Conservation (phyloP, 1,140 invertebrate species). For the Drosophila nannoptera region DNA sequence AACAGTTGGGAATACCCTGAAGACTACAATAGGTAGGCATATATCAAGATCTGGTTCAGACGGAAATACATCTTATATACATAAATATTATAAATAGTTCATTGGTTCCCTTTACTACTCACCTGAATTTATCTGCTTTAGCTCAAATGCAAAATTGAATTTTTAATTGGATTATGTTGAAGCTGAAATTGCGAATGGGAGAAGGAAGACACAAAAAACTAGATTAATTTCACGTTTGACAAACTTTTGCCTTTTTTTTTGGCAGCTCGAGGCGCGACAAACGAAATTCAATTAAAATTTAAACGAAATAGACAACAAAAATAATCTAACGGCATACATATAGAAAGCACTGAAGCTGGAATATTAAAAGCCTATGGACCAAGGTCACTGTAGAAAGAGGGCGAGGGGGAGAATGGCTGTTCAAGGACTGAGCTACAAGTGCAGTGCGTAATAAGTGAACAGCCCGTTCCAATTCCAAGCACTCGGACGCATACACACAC, state of each 20-base stretch:
- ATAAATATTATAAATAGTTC: background rate
- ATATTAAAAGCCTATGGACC: constrained; percentile 22
- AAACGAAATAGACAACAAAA: background rate
- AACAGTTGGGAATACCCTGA: background rate
- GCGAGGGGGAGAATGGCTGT: background rate
- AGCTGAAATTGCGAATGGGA: constrained; percentile 12
- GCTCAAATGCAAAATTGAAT: constrained; percentile 16
- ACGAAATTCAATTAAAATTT: constrained; percentile 4
- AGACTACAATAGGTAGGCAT: background rate
- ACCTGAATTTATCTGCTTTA: constrained; percentile 15
- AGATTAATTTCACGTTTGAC: constrained; percentile 13
- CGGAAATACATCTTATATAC: background rate
- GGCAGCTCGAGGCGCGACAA: constrained; percentile 10
- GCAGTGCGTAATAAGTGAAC: constrained; percentile 41
- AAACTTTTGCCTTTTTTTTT: background rate
- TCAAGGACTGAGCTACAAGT: constrained; percentile 41
- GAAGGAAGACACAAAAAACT: constrained; percentile 24
- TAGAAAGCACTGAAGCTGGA: background rate
- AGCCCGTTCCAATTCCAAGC: constrained; percentile 36
- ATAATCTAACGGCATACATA: background rate
- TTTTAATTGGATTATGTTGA: constrained; percentile 13
- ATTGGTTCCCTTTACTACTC: background rate
- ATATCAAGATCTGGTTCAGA: background rate
- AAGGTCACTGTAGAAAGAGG: background rate
- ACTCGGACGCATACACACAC: constrained; percentile 11